These are phyloP conservation scores for Drosophila greeni DNA, from an alignment of 2,888 invertebrate genomes.

Conservation along the genomic window DNA sequence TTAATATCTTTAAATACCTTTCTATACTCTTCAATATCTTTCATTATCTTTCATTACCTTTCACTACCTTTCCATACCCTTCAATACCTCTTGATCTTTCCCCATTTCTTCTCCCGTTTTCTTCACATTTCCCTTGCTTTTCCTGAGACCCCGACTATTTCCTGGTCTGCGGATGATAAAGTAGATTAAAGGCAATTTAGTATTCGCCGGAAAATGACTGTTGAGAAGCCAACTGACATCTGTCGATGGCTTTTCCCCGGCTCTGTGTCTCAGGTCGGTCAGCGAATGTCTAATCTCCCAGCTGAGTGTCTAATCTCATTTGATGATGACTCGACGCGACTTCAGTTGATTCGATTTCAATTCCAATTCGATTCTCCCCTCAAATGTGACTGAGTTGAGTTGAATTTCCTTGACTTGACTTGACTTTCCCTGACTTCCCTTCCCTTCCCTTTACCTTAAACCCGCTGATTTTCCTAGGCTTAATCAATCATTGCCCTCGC, in stretches of 20 bases:
- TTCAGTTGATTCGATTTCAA: too few relatives aligned
- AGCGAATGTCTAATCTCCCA: slow-evolving; percentile 38
- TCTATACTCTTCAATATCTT: too few relatives aligned
- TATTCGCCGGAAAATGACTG: slow-evolving; percentile 29
- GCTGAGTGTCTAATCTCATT: slow-evolving; percentile 54
- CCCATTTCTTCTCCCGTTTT: too few relatives aligned
- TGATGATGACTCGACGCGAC: slow-evolving; percentile 58
- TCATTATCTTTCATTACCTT: too few relatives aligned
- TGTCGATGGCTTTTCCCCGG: slow-evolving; percentile 14
- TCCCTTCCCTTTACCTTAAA: background rate
- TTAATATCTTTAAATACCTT: too few relatives aligned
- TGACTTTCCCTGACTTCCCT: background rate
- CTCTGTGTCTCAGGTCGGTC: slow-evolving; percentile 23
- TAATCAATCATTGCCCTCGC: slow-evolving; percentile 45
- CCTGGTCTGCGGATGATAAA: slow-evolving; percentile 30
- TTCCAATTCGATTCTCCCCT: too few relatives aligned
- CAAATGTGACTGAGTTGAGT: background rate
- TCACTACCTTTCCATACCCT: too few relatives aligned
- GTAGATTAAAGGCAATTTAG: slow-evolving; percentile 38
- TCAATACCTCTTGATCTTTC: too few relatives aligned
- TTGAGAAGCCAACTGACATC: slow-evolving; percentile 37
- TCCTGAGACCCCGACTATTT: slow-evolving; percentile 3
- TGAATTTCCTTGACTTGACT: too few relatives aligned
- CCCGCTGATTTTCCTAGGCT: slow-evolving; percentile 15
- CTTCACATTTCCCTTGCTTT: background rate